Conservation (phyloP, 2,888 invertebrate species). For the Scaptomyza caliginosa region DNA sequence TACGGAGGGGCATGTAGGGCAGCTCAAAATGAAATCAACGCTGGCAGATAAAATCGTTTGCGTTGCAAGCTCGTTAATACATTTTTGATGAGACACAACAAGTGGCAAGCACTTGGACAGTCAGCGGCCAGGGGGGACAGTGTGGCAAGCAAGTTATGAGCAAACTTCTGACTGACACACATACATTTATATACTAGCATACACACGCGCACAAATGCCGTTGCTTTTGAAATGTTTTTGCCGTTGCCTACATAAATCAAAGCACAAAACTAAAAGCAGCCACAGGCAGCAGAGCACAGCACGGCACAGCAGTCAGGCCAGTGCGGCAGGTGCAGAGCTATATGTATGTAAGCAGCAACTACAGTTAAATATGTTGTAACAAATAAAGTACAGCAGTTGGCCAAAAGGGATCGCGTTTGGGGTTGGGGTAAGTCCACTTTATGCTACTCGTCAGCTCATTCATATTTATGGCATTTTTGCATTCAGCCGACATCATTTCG, state of each 20-base stretch:
- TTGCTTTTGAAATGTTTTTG: conserved; percentile 73
- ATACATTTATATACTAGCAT: conserved; percentile 2
- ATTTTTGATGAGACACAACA: conserved; percentile 82
- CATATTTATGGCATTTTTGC: conserved; percentile 80
- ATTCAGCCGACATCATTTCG: conserved; percentile 77
- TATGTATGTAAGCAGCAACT: conserved; percentile 43
- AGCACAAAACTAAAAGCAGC: conserved; percentile 68
- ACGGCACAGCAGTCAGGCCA: neutral
- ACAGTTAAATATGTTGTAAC: conserved; percentile 79
- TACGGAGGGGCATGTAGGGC: conserved; percentile 36
- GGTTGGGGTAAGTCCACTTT: conserved; percentile 32
- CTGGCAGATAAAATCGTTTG: conserved; percentile 78
- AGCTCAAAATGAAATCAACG: conserved; percentile 80
- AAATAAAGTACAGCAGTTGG: conserved; percentile 77
- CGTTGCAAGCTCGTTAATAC: conserved; percentile 81
- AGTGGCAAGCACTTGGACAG: conserved; percentile 68
- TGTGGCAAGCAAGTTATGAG: conserved; percentile 67
- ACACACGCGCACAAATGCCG: conserved; percentile 12
- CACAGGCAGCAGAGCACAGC: conserved; percentile 41
- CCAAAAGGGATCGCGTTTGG: conserved; percentile 47
- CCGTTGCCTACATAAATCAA: conserved; percentile 58
- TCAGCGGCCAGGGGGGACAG: conserved; percentile 27
- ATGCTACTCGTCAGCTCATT: conserved; percentile 75
- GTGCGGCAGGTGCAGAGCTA: conserved; percentile 38
- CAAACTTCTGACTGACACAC: conserved; percentile 51